Base-by-base conservation (phyloP, 1,140 invertebrate genomes). In the Choristoneura fumiferana region DNA sequence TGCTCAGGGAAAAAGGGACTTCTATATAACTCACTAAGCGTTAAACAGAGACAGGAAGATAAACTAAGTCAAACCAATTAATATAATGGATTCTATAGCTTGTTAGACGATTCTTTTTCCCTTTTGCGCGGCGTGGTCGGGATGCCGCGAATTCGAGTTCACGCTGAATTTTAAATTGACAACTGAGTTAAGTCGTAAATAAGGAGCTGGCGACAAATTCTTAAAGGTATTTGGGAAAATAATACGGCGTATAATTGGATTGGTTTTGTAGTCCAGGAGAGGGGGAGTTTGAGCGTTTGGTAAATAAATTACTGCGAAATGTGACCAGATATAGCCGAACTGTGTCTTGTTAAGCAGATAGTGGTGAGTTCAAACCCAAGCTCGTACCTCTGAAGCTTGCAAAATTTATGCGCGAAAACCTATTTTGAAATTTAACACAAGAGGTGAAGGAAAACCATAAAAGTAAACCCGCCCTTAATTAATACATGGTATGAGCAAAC, bases 11-110 rank as follows among this genome's bases (percentile, higher is more conserved):
- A 45, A 34, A 65, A 76, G 52, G 18, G 72, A 63, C 69, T 79
- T 49, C 53, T 43, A 67, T 13, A 73, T 69, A 73, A 53, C 34
- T n/a, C 12, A 10, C 35, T 38, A 33, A 4, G 57, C 2, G 22
- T 15, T 14, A 63, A 69, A 81, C 40, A 45, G 59, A 49, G 81
- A 77, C 14, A 59, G 53, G 22, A 69, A 37, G 6, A 63, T 54
- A 58, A 60, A 59, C 60, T 65, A 64, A 63, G 39, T 57, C 45
- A 60, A 54, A 62, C 69, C 70, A 74, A 73, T 84, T 82, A 86
- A 86, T 82, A 84, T 82, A 81, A 82, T 81, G 74, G 78, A 75
- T 36, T 63, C 77, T 75, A 76, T 77, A 64, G 67, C 67, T 73
- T 76, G 77, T 78, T 76, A 71, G 63, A 17, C 49, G 60, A 69